Evolutionary conservation across 1,140 invertebrate genomes (phyloP), one percentile per base, ranked within the genome.

Genomic region (Leptinotarsa lineolata): DNA sequence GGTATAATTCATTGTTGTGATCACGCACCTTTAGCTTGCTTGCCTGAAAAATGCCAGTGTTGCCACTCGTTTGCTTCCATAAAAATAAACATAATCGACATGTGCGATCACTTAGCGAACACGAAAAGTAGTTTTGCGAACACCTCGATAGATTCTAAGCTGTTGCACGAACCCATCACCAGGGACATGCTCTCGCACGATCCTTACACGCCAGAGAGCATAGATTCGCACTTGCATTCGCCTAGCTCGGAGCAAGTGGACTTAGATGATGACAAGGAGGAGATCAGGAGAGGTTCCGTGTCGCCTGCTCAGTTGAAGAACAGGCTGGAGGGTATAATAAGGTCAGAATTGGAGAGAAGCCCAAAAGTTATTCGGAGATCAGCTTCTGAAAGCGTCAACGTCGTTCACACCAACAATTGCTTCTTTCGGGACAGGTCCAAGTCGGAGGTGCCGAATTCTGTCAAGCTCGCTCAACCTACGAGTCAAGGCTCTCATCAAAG

Each of bases 121-220:
- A 63, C 72, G 20, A 74, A 72, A 73, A 72, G 74, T 48, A 81
- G 78, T 67, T 81, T 72, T 68, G 68, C 68, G 22, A 76, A 82
- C 69, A 73, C 81, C 15, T 60, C 78, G 45, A 74, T 81, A 72
- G 82, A 83, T 75, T 83, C 84, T 73, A 86, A 86, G 80, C 79
- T 88, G 72, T 86, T 88, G 85, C 87, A 88, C 85, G 87, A 88
- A 80, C 83, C 79, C 77, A 85, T 85, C 60, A 81, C 85, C 75
- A 86, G 85, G 70, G 82, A 81, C 59, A 82, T 81, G 80, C 72
- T 82, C 24, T 72, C 74, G 84, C 83, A 90, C 80, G 91, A 92
- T 82, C 92, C 92, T 1, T 93, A 93, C 76, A 93, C 92, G 0
- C 92, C 92, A 16, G 92, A 93, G 78, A 93, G 91, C 84, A 87